Evolutionary conservation across 2,113 vertebrate genomes (phyloP).

Genomic region (Eubucco bourcierii): DNA sequence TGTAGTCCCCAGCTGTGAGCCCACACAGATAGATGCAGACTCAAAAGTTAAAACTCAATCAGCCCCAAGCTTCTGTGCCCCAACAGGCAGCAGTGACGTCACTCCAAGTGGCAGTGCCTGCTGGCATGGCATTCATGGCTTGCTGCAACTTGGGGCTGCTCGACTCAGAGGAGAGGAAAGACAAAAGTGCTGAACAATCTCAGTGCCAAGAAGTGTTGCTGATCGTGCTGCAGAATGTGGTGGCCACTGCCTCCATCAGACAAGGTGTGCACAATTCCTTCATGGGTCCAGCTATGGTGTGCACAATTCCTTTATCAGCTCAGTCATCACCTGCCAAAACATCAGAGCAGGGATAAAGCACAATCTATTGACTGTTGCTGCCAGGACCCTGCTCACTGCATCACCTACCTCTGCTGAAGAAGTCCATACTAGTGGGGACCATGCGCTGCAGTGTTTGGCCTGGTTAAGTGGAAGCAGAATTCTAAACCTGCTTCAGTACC

Average conservation of each 20-base stretch:
- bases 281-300: neutral
- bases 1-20: conserved; percentile 70
- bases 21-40: conserved; percentile 72
- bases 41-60: conserved; percentile 63
- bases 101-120: neutral
- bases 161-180: neutral
- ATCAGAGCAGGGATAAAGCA: neutral
- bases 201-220: neutral
- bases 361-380: neutral
- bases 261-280: neutral
- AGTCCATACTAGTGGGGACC: neutral
- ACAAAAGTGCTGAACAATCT: neutral
- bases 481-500: neutral
- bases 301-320: conserved; percentile 3
- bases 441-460: neutral
- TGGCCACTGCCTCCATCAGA: neutral
- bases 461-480: neutral
- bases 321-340: conserved; percentile 4
- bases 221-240: neutral
- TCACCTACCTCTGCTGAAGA: neutral
- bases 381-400: neutral
- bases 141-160: neutral
- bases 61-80: conserved; percentile 62
- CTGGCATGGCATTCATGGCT: accelerated
- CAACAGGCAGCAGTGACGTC: neutral